These are phyloP conservation scores for Pantherophis alleghaniensis DNA, from an alignment of 2,797 vertebrate genomes.

Conservation along the genomic window DNA sequence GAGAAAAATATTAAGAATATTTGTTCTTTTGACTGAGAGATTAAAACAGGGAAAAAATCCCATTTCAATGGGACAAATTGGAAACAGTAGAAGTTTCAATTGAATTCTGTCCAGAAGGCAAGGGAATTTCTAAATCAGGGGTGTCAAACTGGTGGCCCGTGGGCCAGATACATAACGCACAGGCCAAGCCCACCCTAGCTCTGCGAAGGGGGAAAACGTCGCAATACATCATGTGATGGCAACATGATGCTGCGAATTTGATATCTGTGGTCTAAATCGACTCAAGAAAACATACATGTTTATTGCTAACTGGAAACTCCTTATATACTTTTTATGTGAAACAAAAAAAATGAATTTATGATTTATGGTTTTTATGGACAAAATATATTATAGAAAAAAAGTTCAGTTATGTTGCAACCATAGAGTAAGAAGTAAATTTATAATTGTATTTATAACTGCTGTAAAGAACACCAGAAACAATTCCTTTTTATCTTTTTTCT, in stretches of 20 bases:
- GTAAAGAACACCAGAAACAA: background rate
- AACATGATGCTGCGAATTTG: too few relatives aligned
- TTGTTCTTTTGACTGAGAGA: background rate
- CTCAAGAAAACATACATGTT: background rate
- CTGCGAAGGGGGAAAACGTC: fast-evolving
- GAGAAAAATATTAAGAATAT: background rate
- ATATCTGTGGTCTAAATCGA: background rate
- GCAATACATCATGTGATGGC: too few relatives aligned
- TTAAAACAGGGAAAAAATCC: background rate
- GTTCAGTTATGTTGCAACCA: background rate
- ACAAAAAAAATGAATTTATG: background rate
- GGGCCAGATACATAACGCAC: fast-evolving
- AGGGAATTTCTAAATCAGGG: background rate
- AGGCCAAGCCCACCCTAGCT: too few relatives aligned
- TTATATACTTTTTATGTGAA: background rate
- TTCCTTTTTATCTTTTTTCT: background rate
- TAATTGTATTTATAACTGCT: background rate
- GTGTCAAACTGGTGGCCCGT: too few relatives aligned
- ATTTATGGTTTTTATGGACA: background rate
- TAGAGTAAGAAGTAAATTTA: background rate
- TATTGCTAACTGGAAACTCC: background rate
- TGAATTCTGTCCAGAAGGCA: background rate
- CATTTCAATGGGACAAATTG: background rate
- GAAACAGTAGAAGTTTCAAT: background rate
- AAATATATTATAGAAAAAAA: background rate